Evolutionary conservation across 2,888 invertebrate species (phyloP), one percentile per base, ranked within the genome.

Genomic region (Lysandra coridon): DNA sequence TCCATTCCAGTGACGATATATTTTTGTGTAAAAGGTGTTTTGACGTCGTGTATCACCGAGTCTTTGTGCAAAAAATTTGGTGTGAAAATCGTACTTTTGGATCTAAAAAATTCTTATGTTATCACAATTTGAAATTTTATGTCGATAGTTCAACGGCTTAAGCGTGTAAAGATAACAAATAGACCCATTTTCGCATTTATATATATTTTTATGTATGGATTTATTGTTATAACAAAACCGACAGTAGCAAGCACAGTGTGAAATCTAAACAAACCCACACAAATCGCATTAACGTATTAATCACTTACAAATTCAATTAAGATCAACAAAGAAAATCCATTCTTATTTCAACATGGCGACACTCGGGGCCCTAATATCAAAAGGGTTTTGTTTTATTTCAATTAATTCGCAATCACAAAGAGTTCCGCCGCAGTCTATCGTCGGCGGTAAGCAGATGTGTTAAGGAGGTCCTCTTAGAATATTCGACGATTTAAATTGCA

Each of bases 401-500:
- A 93, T 93, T 91, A 93, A 91, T 87, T 88, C 88, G 87, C 91
- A 90, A 92, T 92, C 90, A 90, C 90, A 92, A 93, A 91, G 91
- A 92, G 89, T 90, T 86, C 83, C 83, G 87, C 90, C 90, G 84
- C 91, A 90, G 88, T 93, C 92, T 88, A 93, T 94, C 89, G 90
- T 89, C 93, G 90, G 88, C 91, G 92, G 93, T 92, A 93, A 93
- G 91, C 94, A 94, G 94, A 95, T 95, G 94, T 95, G 95, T 94
- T 95, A 95, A 95, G 92, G 92, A 95, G 94, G 91, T 93, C 92
- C 92, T 94, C 89, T 86, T 87, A 84, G 89, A 94, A 93, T 93
- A 93, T 92, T 93, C 93, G 91, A 86, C 89, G 91, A 95, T 95
- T 94, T 95, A 95, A 95, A 95, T 95, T 95, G 94, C 93, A 94